Conservation (phyloP, 1,140 invertebrate genomes). For the Ceratina australensis region DNA sequence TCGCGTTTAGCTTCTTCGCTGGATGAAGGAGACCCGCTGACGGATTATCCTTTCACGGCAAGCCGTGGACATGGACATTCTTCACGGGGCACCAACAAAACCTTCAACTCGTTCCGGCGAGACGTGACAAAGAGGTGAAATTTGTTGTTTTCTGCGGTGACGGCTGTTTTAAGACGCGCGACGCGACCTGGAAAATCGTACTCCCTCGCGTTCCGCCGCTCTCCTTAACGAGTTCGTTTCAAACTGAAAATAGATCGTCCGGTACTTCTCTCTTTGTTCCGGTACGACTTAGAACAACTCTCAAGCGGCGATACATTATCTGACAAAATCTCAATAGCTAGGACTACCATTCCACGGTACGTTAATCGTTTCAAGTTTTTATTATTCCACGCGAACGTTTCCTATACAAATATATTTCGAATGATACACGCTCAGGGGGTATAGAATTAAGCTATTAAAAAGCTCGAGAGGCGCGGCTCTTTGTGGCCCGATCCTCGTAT, state of each 20-base stretch:
- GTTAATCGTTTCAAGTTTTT: too few relatives aligned
- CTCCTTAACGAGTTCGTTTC: neutral
- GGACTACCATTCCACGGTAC: too few relatives aligned
- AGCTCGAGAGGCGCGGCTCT: neutral
- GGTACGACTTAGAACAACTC: too few relatives aligned
- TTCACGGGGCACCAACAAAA: conserved; percentile 36
- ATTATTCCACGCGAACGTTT: too few relatives aligned
- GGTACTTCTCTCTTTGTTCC: neutral
- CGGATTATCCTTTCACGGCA: conserved; percentile 68
- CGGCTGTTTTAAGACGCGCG: conserved; percentile 5
- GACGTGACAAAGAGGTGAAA: conserved; percentile 39
- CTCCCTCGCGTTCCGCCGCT: neutral
- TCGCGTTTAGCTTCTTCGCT: conserved; percentile 72
- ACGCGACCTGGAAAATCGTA: conserved; percentile 23
- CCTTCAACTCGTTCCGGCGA: conserved; percentile 17
- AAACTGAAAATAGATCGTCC: neutral
- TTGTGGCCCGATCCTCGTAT: neutral
- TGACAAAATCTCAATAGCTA: too few relatives aligned
- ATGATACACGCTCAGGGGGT: neutral
- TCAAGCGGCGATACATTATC: too few relatives aligned
- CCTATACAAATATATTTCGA: neutral
- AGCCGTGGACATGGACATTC: conserved; percentile 49
- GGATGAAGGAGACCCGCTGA: conserved; percentile 62
- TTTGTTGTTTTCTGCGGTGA: conserved; percentile 38
- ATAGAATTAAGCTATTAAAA: conserved; percentile 20